Percentiles rank a stretch among this genome's conserved stretches.
Evolutionary conservation across 2,113 vertebrate species (phyloP).

Genomic region (Thermophis baileyi): DNA sequence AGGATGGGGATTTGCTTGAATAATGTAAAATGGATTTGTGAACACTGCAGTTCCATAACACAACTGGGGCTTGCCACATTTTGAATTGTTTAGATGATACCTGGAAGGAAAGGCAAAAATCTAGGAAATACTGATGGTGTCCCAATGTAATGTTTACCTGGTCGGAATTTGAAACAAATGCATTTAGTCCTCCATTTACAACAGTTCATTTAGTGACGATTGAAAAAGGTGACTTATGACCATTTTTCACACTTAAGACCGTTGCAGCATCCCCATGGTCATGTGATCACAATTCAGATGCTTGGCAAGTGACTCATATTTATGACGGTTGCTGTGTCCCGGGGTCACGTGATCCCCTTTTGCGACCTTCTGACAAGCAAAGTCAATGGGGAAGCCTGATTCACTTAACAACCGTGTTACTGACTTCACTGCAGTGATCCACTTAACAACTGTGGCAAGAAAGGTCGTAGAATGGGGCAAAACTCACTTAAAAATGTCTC

Average conservation of each 20-base stretch:
- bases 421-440: not conserved
- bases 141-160: not conserved
- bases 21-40: slow-evolving; percentile 43
- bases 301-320: not conserved
- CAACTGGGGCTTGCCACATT: slow-evolving; percentile 7
- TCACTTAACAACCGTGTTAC: not conserved
- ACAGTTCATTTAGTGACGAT: not conserved
- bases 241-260: not conserved
- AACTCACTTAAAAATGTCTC: not conserved
- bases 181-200: not conserved
- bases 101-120: not conserved
- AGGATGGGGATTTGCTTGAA: slow-evolving; percentile 44
- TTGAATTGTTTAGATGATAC: not conserved
- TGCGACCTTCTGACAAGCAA: not conserved
- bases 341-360: not conserved
- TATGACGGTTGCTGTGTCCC: not conserved
- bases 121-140: not conserved
- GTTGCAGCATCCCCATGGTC: not conserved
- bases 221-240: not conserved
- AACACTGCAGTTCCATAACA: slow-evolving; percentile 27
- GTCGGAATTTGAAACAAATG: not conserved
- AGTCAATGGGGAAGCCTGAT: not conserved
- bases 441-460: not conserved
- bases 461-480: not conserved
- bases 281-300: not conserved